phyloP scores from a whole-genome alignment of 2,888 invertebrate genomes.

The Anarsia innoxiella region DNA sequence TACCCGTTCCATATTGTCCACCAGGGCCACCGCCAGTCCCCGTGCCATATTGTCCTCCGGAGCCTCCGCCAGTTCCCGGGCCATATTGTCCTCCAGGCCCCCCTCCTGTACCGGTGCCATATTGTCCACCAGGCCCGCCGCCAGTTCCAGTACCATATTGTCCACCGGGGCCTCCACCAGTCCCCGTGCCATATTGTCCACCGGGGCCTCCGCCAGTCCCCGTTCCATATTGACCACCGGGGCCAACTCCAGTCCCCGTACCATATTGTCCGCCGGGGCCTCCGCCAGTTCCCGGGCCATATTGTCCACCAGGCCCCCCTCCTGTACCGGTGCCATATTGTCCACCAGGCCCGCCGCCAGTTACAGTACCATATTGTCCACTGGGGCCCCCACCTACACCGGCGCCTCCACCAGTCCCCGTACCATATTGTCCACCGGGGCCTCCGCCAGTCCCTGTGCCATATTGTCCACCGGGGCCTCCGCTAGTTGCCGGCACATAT shows the following conservation, averaged over 20 bases:
- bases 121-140: constrained; percentile 6
- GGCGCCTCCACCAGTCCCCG: not conserved
- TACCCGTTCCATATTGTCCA: constrained; percentile 7
- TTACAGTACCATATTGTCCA: constrained; percentile 12
- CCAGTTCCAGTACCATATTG: constrained; percentile 11
- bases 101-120: not conserved
- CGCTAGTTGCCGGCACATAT: no score
- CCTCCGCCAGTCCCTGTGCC: not conserved
- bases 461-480: not conserved
- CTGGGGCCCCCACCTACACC: not conserved
- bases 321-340: not conserved
- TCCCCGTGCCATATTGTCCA: not conserved
- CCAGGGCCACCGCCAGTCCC: constrained; percentile 5
- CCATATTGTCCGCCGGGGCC: constrained; percentile 11
- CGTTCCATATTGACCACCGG: constrained; percentile 15
- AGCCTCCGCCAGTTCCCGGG: not conserved
- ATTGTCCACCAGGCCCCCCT: constrained; percentile 13
- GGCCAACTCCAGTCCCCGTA: not conserved
- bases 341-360: constrained; percentile 7
- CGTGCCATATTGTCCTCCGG: constrained; percentile 9
- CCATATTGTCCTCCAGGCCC: constrained; percentile 5
- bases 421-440: constrained; percentile 7
- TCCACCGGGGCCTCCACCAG: not conserved
- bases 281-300: constrained; percentile 5
- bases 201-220: not conserved